Percentiles rank a stretch among this genome's conserved stretches.
These are phyloP conservation scores for Emys orbicularis DNA, from an alignment of 2,797 vertebrate genomes.

Conservation along the genomic window DNA sequence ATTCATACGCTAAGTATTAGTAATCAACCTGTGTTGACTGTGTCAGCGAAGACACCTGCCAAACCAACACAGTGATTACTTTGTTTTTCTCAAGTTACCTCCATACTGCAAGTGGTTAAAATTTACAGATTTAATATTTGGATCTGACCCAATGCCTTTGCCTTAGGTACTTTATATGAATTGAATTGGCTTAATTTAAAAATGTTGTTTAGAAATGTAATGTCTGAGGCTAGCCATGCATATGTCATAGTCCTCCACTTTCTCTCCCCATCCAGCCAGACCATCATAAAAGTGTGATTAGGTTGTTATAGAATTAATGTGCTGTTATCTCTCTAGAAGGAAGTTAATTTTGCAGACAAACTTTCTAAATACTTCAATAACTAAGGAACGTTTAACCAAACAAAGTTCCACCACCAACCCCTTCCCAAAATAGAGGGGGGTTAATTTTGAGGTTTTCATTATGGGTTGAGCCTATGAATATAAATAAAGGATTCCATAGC, in stretches of 20 bases:
- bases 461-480: background rate
- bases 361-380: background rate
- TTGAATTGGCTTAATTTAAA: constrained; percentile 31
- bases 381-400: background rate
- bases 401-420: background rate
- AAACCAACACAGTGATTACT: background rate
- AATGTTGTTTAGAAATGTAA: constrained; percentile 35
- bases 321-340: background rate
- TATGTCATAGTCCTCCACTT: background rate
- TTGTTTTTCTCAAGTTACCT: background rate
- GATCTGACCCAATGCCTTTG: constrained; percentile 22
- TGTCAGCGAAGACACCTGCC: background rate
- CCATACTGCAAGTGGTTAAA: background rate
- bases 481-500: background rate
- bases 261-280: background rate
- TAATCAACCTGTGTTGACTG: background rate
- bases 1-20: constrained; percentile 2
- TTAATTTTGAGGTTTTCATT: background rate
- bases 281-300: background rate
- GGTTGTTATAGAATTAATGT: background rate
- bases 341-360: background rate
- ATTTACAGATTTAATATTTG: constrained; percentile 7
- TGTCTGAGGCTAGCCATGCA: constrained; percentile 13
- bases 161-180: constrained; percentile 1
- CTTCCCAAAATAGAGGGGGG: background rate